phyloP scores from a whole-genome alignment of 1,140 invertebrate species.

The Brachionus koreanus region DNA sequence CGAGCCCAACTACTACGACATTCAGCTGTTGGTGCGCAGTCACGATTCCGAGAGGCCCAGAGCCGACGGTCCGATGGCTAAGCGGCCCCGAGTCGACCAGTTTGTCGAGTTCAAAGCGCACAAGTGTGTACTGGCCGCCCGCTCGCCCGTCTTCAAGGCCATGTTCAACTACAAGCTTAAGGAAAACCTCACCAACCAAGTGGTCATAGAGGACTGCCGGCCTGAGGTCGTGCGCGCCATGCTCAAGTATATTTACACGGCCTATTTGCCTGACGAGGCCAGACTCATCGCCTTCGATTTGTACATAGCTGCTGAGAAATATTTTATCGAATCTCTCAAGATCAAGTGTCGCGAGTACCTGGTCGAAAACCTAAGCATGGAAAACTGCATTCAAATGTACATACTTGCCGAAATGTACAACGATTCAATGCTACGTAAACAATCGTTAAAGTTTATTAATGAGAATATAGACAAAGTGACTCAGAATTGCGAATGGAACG shows the following conservation, averaged over 20 bases:
- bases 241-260: slow-evolving; percentile 43
- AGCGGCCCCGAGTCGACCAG: neutral
- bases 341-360: slow-evolving; percentile 39
- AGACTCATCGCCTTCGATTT: slow-evolving; percentile 4
- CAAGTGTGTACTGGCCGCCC: slow-evolving; percentile 51
- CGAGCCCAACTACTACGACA: slow-evolving; percentile 9
- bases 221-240: slow-evolving; percentile 13
- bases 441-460: slow-evolving; percentile 39
- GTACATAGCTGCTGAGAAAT: slow-evolving; percentile 44
- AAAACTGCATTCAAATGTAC: slow-evolving; percentile 23
- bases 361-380: neutral
- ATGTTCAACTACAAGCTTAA: slow-evolving; percentile 51
- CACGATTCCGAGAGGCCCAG: neutral
- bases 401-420: slow-evolving; percentile 41
- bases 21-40: neutral
- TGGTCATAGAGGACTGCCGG: slow-evolving; percentile 46
- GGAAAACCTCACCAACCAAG: slow-evolving; percentile 44
- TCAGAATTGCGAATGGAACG: slow-evolving; percentile 16
- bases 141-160: slow-evolving; percentile 54
- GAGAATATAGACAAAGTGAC: slow-evolving; percentile 42
- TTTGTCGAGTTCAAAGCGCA: slow-evolving; percentile 50
- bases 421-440: slow-evolving; percentile 40
- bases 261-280: slow-evolving; percentile 29
- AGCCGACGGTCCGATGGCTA: neutral
- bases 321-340: slow-evolving; percentile 43